A percentile compares a stretch with the other conserved stretches of the same genome.
These are phyloP conservation scores for Diplazon laetatorius DNA, from an alignment of 2,888 invertebrate genomes.

Conservation along the genomic window DNA sequence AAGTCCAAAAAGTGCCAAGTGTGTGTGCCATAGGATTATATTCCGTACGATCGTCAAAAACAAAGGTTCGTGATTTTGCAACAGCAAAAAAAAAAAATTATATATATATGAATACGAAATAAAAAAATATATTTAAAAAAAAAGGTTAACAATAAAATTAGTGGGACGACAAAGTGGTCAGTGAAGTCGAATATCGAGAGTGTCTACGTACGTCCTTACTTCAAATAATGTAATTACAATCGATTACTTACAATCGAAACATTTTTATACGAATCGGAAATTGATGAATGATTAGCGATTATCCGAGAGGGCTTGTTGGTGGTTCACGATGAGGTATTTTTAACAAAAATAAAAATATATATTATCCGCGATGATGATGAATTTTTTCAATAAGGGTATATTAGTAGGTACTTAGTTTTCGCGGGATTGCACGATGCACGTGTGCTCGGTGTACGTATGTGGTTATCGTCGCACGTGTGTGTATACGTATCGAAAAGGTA, in stretches of 20 bases:
- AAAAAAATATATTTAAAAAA: background rate
- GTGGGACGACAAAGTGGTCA: constrained; percentile 51
- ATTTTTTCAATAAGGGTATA: too few species aligned
- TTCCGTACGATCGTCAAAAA: constrained; percentile 48
- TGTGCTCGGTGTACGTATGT: constrained; percentile 1
- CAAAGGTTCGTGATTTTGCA: constrained; percentile 65
- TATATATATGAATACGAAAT: constrained; percentile 15
- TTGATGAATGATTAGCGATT: background rate
- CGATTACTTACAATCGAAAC: background rate
- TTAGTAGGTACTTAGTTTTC: constrained; percentile 36
- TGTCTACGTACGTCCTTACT: constrained; percentile 12
- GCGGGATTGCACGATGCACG: constrained; percentile 5
- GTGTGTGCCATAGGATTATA: constrained; percentile 78
- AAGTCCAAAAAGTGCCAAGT: constrained; percentile 76
- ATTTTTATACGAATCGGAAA: background rate
- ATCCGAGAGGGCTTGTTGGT: background rate
- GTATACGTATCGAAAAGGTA: constrained; percentile 75
- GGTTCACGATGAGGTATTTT: constrained; percentile 1
- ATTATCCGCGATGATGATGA: too few species aligned
- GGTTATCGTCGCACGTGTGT: background rate
- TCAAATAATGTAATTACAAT: background rate
- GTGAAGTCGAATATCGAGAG: constrained; percentile 40
- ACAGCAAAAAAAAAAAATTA: constrained; percentile 19
- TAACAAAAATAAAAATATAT: too few species aligned
- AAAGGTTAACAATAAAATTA: constrained; percentile 1